These are phyloP conservation scores for Megaceryle torquata DNA, from an alignment of 2,113 vertebrate genomes.

Conservation along the genomic window DNA sequence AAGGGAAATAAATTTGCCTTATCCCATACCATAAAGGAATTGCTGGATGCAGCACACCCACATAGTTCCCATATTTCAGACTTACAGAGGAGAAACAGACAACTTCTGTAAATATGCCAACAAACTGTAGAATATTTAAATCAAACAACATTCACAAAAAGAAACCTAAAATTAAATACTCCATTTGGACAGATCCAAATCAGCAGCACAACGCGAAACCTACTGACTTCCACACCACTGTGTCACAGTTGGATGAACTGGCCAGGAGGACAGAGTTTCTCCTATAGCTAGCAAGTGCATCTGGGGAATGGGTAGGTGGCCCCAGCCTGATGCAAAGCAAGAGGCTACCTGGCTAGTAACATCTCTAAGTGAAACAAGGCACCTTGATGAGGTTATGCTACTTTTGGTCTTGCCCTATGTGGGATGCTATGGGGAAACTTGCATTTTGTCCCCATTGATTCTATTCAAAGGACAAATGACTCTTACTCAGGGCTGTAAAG, in stretches of 20 bases:
- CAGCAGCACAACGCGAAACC: not conserved
- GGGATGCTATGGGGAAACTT: not conserved
- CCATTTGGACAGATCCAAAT: not conserved
- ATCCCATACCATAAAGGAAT: not conserved
- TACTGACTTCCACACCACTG: not conserved
- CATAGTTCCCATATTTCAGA: slow-evolving; percentile 4
- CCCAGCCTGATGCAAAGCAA: not conserved
- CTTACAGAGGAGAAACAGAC: not conserved
- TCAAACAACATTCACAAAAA: not conserved
- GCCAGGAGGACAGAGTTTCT: not conserved
- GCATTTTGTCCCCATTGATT: not conserved
- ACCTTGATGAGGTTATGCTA: not conserved
- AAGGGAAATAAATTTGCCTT: not conserved
- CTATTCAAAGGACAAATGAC: not conserved
- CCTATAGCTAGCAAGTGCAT: not conserved
- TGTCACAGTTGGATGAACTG: rapidly evolving
- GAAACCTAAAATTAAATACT: not conserved
- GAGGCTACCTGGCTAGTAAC: too few relatives aligned
- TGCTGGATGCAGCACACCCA: not conserved
- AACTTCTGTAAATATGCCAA: not conserved
- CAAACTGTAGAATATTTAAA: not conserved
- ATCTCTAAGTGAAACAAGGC: not conserved
- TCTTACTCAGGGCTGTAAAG: not conserved
- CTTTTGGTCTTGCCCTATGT: rapidly evolving
- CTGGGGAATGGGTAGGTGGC: too few relatives aligned